phyloP scores from a whole-genome alignment of 2,797 vertebrate species.

The Numenius phaeopus region DNA sequence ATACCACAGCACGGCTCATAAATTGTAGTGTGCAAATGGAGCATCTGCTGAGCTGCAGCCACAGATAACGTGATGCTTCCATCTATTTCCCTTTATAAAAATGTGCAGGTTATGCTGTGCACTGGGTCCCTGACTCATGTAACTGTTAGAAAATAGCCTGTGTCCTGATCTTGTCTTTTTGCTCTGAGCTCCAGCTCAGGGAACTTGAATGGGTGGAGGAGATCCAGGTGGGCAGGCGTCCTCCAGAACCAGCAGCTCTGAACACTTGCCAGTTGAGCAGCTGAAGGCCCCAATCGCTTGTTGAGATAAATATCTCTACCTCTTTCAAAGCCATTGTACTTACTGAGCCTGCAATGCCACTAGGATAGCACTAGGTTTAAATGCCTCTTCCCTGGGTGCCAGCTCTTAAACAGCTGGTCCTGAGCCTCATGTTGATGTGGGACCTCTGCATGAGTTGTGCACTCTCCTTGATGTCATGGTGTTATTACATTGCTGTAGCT shows the following conservation, averaged over 20 bases:
- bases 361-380: background rate
- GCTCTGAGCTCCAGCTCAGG: background rate
- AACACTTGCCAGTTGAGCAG: background rate
- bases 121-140: background rate
- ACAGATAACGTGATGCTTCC: background rate
- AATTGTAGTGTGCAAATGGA: background rate
- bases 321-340: background rate
- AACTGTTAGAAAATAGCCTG: background rate
- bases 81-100: background rate
- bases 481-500: background rate
- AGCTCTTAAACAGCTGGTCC: slow-evolving; percentile 17
- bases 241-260: background rate
- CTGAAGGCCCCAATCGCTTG: background rate
- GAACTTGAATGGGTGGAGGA: background rate
- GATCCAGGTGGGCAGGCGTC: background rate
- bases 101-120: background rate
- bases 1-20: background rate
- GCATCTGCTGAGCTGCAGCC: slow-evolving; percentile 9
- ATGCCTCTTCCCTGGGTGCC: background rate
- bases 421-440: background rate
- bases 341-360: background rate
- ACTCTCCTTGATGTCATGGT: background rate
- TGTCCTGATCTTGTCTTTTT: background rate
- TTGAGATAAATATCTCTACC: background rate
- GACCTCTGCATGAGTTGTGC: background rate